phyloP scores from a whole-genome alignment of 2,888 invertebrate species.

The Chaitophorus viminalis region DNA sequence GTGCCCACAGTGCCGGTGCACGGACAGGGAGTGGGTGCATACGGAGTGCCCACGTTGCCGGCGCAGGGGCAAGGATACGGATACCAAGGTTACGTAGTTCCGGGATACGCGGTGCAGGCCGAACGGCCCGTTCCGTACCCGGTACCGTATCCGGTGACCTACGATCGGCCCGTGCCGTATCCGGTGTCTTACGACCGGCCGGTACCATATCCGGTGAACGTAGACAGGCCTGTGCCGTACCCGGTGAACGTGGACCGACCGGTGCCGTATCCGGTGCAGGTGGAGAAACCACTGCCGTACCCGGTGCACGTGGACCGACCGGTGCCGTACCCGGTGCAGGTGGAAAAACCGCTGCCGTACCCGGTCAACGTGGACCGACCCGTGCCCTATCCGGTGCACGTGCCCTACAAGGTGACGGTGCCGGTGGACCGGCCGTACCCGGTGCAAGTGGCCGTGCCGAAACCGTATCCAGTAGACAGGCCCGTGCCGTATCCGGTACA shows the following conservation, averaged over 20 bases:
- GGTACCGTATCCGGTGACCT: slow-evolving; percentile 6
- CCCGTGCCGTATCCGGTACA: slow-evolving; percentile 64
- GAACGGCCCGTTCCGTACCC: slow-evolving; percentile 24
- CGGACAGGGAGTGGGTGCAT: neutral
- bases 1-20: slow-evolving; percentile 37
- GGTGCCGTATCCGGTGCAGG: slow-evolving; percentile 39
- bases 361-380: slow-evolving; percentile 23
- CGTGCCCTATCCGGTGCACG: slow-evolving; percentile 65
- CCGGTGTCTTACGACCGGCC: slow-evolving; percentile 38
- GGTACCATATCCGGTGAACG: slow-evolving; percentile 30
- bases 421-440: slow-evolving; percentile 64
- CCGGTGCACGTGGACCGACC: slow-evolving; percentile 63
- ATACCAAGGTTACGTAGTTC: neutral
- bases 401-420: slow-evolving; percentile 62
- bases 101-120: neutral
- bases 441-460: slow-evolving; percentile 64
- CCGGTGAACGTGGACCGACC: slow-evolving; percentile 38
- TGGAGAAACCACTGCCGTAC: slow-evolving; percentile 41
- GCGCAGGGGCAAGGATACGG: neutral
- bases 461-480: slow-evolving; percentile 63
- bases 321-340: slow-evolving; percentile 65
- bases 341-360: slow-evolving; percentile 64
- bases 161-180: slow-evolving; percentile 35
- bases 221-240: slow-evolving; percentile 37
- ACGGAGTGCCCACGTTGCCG: slow-evolving; percentile 17